Base-by-base conservation (phyloP, 2,888 invertebrate genomes). In the Pristionchus maxplancki region DNA sequence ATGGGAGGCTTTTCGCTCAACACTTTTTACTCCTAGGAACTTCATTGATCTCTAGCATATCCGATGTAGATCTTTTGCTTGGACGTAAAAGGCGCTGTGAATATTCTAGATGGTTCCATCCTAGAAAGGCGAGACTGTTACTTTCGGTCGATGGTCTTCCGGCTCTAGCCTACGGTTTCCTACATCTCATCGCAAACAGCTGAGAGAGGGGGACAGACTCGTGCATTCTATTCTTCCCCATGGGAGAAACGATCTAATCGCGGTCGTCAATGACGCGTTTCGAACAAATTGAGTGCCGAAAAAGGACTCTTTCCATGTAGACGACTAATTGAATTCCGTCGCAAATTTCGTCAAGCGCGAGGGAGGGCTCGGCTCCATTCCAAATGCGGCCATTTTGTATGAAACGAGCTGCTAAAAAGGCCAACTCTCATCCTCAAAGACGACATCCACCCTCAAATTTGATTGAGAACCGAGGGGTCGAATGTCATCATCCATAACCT, bases 281-380 rank as follows among this genome's bases (percentile, higher is more conserved):
- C n/a, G 44, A 78, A 78, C 78, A 78, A 78, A 78, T 78, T 78
- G 78, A 78, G 40, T 40, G 78, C 78, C 78, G 78, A 78, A 78
- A 78, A 78, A 78, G 78, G 48, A 78, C 78, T 78, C 37, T 64
- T 64, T 64, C 64, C 64, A 40, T 74, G 71, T 37, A 74, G 71
- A 74, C 71, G 37, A 74, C 71, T 78, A 78, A 78, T 78, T 78
- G 44, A 48, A 78, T 78, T 78, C 24, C 78, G 24, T 9, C 78
- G 44, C 37, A 44, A 78, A 78, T 78, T 78, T 78, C 44, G 78
- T 78, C 44, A 28, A 28, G 44, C 44, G 78, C 78, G 78, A 78
- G 78, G 78, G 78, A 78, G 78, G 78, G 44, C 74, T 24, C 8
- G 31, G 64, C 64, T 64, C n/a, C n/a, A 64, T 64, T 64, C 24